Evolutionary conservation across 2,888 invertebrate genomes (phyloP), one percentile per base, ranked within the genome.

Genomic region (Mesorhabditis spiculigera): DNA sequence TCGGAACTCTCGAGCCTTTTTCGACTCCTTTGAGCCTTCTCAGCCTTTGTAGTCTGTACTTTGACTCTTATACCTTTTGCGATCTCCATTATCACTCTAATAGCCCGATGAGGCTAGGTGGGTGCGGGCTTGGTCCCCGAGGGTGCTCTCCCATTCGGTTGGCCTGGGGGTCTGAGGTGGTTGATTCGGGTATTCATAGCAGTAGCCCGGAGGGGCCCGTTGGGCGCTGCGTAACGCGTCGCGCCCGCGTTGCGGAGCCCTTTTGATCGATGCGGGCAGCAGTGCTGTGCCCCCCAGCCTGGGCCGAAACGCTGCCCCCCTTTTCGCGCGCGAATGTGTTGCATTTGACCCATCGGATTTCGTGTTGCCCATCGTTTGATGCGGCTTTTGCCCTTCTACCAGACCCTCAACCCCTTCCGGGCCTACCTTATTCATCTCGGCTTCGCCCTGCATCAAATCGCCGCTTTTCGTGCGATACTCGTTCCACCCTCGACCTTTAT

Each of bases 101-200:
- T 28, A 28, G 28, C 28, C 28, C 28, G 28, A 28, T 28, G 28
- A 28, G 28, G 28, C 28, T 28, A 28, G 28, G 28, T 28, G 28
- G 28, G 28, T 28, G 28, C 28, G 28, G 28, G 28, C 28, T 28
- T 28, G 28, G 28, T 28, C 28, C 28, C 28, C 28, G 28, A 28
- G 28, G 28, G 28, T 28, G 28, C 28, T 28, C 28, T 28, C 28
- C 28, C 28, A 28, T 28, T 28, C 28, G 28, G 28, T 28, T 50
- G 58, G 58, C 58, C 58, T 50, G 58, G 58, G 58, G 10, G n/a
- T n/a, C 58, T n/a, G 58, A n/a, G 58, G 58, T 13, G 58, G 58
- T 50, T 50, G 58, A 50, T 50, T 50, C 58, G 58, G 58, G 58
- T 50, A 50, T 50, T 50, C 58, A 50, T 50, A 50, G 58, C 58